Base-by-base conservation (phyloP, 2,113 vertebrate genomes). In the Tupaia tana region DNA sequence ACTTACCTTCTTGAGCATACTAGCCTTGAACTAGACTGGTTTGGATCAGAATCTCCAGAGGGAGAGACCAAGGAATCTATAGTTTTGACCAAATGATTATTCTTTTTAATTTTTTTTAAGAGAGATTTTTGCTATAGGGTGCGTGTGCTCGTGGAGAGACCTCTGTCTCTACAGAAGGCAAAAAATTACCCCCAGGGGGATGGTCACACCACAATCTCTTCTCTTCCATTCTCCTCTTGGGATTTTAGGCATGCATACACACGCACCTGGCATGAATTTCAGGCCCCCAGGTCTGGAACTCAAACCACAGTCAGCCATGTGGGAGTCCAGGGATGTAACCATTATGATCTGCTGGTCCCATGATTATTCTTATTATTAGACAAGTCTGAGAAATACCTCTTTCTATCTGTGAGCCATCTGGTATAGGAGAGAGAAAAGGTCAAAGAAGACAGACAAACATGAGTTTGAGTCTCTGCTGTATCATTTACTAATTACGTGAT, bases 1-100 rank as follows among this genome's bases (percentile, higher is more conserved):
- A 73, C 22, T 69, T 14, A 75, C 9, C 83, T 92, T 90, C 67
- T 89, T 90, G n/a, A 78, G 86, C 73, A 69, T 73, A 92, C 59
- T 52, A 85, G 16, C 15, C 67, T 80, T 20, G 24, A 90, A 82
- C 34, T 86, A 58, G 29, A 58, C 22, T 64, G 3, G 3, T 52
- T 63, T 93, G 78, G 19, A 54, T 94, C 54, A 85, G 67, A 81
- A 52, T 94, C 15, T 88, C 29, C n/a, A 73, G 8, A 24, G 9
- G 10, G 2, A 56, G 14, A 7, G 56, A 4, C 9, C 12, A 0
- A n/a, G 52, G 43, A 91, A 79, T 81, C 29, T 77, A 14, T 86
- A 22, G 64, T 73, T 89, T 74, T 80, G 59, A 77, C 14, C 78
- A 78, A 95, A 89, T 4, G 14, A 20, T 74, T 75, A n/a, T 54